Percentiles rank a stretch among this genome's conserved stretches.
Conservation (phyloP, 2,113 vertebrate genomes). For the Anguilla japonica region DNA sequence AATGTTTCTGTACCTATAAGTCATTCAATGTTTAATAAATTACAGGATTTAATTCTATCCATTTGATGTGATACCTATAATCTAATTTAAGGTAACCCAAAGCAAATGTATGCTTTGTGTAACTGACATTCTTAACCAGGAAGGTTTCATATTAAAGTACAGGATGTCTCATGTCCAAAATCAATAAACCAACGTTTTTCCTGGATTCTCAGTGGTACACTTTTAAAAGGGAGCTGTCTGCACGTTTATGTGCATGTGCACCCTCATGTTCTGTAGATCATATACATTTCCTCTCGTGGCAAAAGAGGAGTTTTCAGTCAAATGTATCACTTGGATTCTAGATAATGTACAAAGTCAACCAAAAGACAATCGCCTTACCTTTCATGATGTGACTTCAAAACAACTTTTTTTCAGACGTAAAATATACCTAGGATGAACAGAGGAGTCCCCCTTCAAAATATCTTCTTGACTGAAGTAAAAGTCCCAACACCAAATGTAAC, state of each 20-base stretch:
- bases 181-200: slow-evolving; percentile 59
- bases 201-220: slow-evolving; percentile 44
- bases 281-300: background rate
- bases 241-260: slow-evolving; percentile 46
- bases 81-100: slow-evolving; percentile 39
- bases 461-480: slow-evolving; percentile 7
- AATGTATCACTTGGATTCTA: background rate
- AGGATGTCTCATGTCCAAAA: slow-evolving; percentile 58
- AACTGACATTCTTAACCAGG: slow-evolving; percentile 25
- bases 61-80: slow-evolving; percentile 31
- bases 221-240: slow-evolving; percentile 45
- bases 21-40: slow-evolving; percentile 45
- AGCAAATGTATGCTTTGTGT: slow-evolving; percentile 42
- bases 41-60: slow-evolving; percentile 35
- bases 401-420: slow-evolving; percentile 2
- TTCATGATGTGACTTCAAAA: slow-evolving; percentile 64
- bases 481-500: slow-evolving; percentile 17
- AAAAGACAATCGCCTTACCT: slow-evolving; percentile 55
- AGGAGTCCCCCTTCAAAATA: background rate
- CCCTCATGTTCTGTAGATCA: slow-evolving; percentile 28
- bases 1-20: slow-evolving; percentile 32
- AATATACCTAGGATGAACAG: background rate
- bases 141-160: slow-evolving; percentile 52
- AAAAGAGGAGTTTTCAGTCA: background rate
- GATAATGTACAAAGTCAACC: slow-evolving; percentile 6